These are phyloP conservation scores for Apodemus speciosus DNA, from an alignment of 2,113 vertebrate genomes.

Conservation along the genomic window DNA sequence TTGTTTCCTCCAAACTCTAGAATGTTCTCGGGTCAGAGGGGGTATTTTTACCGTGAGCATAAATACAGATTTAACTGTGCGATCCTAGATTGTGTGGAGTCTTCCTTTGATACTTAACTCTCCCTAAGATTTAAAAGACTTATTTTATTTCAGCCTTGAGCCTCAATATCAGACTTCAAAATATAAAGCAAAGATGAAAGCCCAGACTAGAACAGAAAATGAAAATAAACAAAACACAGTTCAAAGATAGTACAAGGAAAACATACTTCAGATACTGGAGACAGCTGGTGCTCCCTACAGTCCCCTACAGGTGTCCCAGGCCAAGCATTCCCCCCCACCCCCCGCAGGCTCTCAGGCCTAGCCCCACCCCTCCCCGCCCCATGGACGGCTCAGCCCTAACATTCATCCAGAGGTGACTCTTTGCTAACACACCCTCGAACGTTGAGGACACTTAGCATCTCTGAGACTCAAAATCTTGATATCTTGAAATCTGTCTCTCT, in stretches of 20 bases:
- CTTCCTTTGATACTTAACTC: not conserved
- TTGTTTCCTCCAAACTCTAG: slow-evolving; percentile 1
- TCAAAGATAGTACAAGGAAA: slow-evolving; percentile 38
- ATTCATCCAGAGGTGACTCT: too few species aligned
- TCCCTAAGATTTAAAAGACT: not conserved
- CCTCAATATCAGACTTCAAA: slow-evolving; percentile 48
- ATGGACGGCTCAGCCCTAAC: too few species aligned
- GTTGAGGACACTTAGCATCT: not conserved
- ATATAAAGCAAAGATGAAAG: slow-evolving; percentile 62
- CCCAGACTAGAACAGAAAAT: slow-evolving; percentile 40
- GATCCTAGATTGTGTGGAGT: not conserved
- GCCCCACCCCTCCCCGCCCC: too few species aligned
- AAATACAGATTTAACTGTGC: not conserved
- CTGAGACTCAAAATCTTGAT: not conserved
- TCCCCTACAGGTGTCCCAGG: not conserved
- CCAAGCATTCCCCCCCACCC: too few species aligned
- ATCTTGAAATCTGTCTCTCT: not conserved
- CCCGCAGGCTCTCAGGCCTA: too few species aligned
- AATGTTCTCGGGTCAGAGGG: not conserved
- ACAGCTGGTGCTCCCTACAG: not conserved
- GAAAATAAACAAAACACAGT: slow-evolving; percentile 32
- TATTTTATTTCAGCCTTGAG: not conserved
- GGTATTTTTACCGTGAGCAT: not conserved
- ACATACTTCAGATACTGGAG: not conserved
- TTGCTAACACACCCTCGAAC: not conserved